These are phyloP conservation scores for Tenualosa ilisha DNA, from an alignment of 2,797 vertebrate species.

Conservation along the genomic window DNA sequence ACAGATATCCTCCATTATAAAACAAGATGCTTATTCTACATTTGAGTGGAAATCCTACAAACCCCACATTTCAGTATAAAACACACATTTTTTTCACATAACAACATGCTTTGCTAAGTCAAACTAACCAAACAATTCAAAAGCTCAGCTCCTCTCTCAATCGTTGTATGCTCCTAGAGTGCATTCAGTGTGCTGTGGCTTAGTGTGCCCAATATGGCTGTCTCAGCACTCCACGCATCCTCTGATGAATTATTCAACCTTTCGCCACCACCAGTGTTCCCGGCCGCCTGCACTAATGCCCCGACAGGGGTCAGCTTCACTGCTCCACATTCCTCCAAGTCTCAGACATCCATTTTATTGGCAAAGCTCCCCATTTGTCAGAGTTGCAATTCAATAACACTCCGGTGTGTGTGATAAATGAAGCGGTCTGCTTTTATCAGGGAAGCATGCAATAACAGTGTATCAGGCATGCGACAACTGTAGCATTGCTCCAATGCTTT, in stretches of 20 bases:
- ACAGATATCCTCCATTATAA: background rate
- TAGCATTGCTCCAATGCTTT: background rate
- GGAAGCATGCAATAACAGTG: background rate
- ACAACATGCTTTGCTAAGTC: background rate
- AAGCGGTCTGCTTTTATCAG: constrained; percentile 4
- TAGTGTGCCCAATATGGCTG: background rate
- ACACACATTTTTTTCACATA: background rate
- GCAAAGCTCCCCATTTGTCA: background rate
- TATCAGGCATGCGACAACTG: background rate
- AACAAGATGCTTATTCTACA: background rate
- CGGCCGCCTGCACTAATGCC: background rate
- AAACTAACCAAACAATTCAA: background rate
- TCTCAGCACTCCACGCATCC: background rate
- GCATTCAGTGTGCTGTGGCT: background rate
- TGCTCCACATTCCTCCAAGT: background rate
- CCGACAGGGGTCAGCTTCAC: background rate
- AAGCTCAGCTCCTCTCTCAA: background rate
- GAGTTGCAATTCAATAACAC: background rate
- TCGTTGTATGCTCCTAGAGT: background rate
- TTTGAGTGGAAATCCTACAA: background rate
- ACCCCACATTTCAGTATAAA: background rate
- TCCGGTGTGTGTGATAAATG: background rate
- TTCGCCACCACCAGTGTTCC: background rate
- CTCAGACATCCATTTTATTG: background rate
- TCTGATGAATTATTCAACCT: constrained; percentile 5